A percentile compares a stretch with the other conserved stretches of the same genome.
Conservation (phyloP, 2,888 invertebrate genomes). For the Nomada hirtipes region DNA sequence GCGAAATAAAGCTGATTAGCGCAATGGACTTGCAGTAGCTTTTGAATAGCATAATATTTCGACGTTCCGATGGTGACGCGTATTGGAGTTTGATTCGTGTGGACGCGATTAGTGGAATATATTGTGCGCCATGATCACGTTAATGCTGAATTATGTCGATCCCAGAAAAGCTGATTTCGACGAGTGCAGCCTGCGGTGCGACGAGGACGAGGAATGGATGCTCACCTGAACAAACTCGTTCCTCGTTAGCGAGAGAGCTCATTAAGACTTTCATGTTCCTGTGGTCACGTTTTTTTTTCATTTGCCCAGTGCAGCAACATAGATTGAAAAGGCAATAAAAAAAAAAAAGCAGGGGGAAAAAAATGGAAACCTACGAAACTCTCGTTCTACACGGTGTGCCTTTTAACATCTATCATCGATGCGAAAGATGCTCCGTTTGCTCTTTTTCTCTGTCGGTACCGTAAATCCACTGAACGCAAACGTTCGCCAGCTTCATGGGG, state of each 20-base stretch:
- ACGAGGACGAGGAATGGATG: conserved; percentile 35
- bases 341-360: background rate
- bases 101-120: conserved; percentile 54
- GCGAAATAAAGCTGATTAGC: conserved; percentile 60
- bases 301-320: conserved; percentile 28
- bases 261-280: conserved; percentile 63
- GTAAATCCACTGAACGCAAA: no score
- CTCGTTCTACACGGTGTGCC: background rate
- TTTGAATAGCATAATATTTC: conserved; percentile 48
- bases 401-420: conserved; percentile 17
- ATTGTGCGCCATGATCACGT: conserved; percentile 41
- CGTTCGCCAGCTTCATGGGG: no score
- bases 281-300: conserved; percentile 48
- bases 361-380: conserved; percentile 5
- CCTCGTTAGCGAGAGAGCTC: conserved; percentile 59
- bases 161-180: conserved; percentile 47
- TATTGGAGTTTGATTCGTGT: conserved; percentile 48
- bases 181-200: conserved; percentile 24
- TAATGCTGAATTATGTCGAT: conserved; percentile 44
- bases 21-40: conserved; percentile 22
- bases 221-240: conserved; percentile 57
- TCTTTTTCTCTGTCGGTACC: no score
- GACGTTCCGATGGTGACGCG: conserved; percentile 24
- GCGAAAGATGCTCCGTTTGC: background rate
- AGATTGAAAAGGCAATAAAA: conserved; percentile 25